These are phyloP conservation scores for Vulpes lagopus DNA, from an alignment of 2,113 vertebrate species.

Conservation along the genomic window DNA sequence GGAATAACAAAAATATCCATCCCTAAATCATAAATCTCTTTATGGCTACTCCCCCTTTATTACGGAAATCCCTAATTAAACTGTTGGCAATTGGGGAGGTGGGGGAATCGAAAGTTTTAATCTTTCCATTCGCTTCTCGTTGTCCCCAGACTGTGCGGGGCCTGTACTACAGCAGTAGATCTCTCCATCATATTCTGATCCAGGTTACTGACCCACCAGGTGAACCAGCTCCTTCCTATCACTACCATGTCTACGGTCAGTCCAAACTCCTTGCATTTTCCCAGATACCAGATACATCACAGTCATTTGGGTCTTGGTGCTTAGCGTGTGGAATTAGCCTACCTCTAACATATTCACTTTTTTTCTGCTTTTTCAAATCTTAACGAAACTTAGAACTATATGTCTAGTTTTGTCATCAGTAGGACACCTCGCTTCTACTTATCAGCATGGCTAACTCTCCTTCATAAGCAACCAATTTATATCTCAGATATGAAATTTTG, in stretches of 20 bases:
- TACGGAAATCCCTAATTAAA: neutral
- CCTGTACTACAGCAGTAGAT: rapidly evolving
- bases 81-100: neutral
- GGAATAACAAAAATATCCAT: neutral
- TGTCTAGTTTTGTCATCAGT: neutral
- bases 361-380: neutral
- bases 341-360: too few relatives aligned
- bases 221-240: neutral
- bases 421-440: neutral
- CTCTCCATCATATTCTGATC: neutral
- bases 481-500: neutral
- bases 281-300: too few relatives aligned
- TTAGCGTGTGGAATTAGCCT: neutral
- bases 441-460: neutral
- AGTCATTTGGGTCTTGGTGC: neutral
- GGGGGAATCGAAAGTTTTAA: neutral
- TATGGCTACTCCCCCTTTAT: neutral
- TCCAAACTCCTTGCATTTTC: neutral
- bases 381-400: neutral
- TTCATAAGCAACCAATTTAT: neutral
- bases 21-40: neutral
- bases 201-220: neutral
- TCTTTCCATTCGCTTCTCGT: neutral
- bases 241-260: neutral
- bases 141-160: neutral